Evolutionary conservation across 1,140 invertebrate species (phyloP), one percentile per base, ranked within the genome.

Genomic region (Drosophila ironensis): DNA sequence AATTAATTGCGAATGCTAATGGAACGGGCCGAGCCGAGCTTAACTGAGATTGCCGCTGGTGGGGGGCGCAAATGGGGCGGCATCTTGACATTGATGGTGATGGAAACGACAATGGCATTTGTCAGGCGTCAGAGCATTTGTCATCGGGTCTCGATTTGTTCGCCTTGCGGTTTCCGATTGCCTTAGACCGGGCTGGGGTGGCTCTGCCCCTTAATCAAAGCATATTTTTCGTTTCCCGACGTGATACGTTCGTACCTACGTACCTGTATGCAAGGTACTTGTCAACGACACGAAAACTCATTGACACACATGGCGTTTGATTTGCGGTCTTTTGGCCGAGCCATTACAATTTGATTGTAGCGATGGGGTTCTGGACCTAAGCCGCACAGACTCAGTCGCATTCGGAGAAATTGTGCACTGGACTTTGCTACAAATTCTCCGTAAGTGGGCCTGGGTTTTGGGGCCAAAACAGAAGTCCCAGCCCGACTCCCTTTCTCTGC

Each of bases 1-100:
- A 77, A 81, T 81, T 82, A 77, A 81, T 81, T 77, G 78, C 53
- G 27, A 73, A 70, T 78, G 56, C 72, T 82, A 81, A 81, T 82
- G 76, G 71, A 71, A 45, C 60, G 14, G 33, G 46, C n/a, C n/a
- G n/a, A n/a, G n/a, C n/a, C n/a, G n/a, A n/a, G n/a, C n/a, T n/a
- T n/a, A n/a, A n/a, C 48, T 24, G 38, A 50, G 52, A 71, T 78
- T 38, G 41, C 8, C 8, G 40, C 30, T 33, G 30, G 11, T 33
- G 56, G 50, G 54, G 50, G 54, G 51, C 22, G 54, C 20, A 25
- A 24, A 37, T 4, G 20, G 54, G 35, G 24, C 16, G 54, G 35
- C 50, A 54, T 17, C 48, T 41, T 52, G 61, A 67, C 46, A 52
- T 51, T 67, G 52, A 66, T 54, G 66, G 35, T 73, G 68, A 78